Base-by-base conservation (phyloP, 2,888 invertebrate genomes). In the Parapristionchus giblindavisi region DNA sequence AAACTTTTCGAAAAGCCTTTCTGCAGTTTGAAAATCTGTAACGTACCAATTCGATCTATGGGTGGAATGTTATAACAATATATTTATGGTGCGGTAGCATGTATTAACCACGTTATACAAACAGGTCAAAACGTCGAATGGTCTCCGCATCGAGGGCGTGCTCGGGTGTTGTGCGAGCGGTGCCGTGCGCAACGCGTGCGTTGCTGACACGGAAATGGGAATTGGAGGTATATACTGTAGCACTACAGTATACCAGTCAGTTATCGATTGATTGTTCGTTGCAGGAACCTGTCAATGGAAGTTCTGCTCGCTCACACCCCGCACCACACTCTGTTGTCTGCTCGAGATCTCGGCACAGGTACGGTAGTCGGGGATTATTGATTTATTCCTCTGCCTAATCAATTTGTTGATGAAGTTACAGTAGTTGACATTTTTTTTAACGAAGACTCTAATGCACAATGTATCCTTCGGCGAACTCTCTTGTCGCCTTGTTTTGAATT, bases 221-320 rank as follows among this genome's bases (percentile, higher is more conserved):
- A 93, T 98, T 90, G 98, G 98, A 51, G 60, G 72, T 70, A 36
- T 8, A 27, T n/a, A n/a, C n/a, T n/a, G n/a, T n/a, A n/a, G n/a
- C 24, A 14, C 14, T 34, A 36, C 5, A 17, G 2, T 6, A 5
- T 34, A 8, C 36, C 14, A n/a, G 38, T 11, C 61, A 6, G 56
- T 24, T n/a, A 32, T 14, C 6, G 11, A 63, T 48, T 66, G 43
- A 48, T 11, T 11, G 21, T 27, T n/a, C 1, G 52, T 96, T 90
- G 97, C 97, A 43, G 95, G 94, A 83, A 99, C 99, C 0, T 93
- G 94, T 77, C 96, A 97, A 88, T 99, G 99, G 99, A 98, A 98
- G 90, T 92, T 99, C 90, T 97, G 98, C 89, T 93, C 95, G 0
- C 91, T 99, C 34, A 93, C 92, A 58, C 96, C 98, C 0, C 94